phyloP scores from a whole-genome alignment of 2,113 vertebrate genomes.

The Accipiter cooperii region DNA sequence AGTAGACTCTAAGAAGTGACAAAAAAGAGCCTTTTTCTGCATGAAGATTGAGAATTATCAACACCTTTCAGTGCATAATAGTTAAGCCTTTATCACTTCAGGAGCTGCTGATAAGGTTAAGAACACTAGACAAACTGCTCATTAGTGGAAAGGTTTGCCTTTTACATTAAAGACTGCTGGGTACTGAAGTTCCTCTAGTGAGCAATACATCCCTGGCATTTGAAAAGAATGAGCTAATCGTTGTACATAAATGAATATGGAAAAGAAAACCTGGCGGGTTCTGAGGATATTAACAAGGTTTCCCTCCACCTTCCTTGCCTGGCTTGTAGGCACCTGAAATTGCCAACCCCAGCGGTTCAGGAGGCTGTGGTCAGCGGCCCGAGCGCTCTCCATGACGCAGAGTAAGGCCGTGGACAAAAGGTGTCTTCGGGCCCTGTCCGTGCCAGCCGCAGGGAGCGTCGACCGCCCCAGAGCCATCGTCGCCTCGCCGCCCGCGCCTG shows the following conservation, averaged over 20 bases:
- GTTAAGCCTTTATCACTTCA: conserved; percentile 84
- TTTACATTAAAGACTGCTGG: conserved; percentile 81
- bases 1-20: conserved; percentile 73
- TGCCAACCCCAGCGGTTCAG: not conserved
- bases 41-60: conserved; percentile 84
- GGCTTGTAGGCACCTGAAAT: not conserved
- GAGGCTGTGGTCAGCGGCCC: not conserved
- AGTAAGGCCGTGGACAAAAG: not conserved
- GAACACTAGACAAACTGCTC: conserved; percentile 84
- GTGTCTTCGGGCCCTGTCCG: not conserved
- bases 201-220: conserved; percentile 78
- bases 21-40: conserved; percentile 75
- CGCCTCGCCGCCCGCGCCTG: fast-evolving
- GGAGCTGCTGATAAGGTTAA: conserved; percentile 83
- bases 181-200: conserved; percentile 76
- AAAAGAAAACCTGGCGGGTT: conserved; percentile 61
- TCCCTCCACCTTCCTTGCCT: not conserved
- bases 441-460: not conserved
- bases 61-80: conserved; percentile 81
- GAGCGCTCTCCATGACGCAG: not conserved
- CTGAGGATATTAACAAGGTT: conserved; percentile 45
- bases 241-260: conserved; percentile 72
- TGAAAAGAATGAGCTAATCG: conserved; percentile 72
- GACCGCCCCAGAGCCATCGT: not conserved
- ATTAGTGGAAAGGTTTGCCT: conserved; percentile 84